These are phyloP conservation scores for Paedocypris sp. DNA, from an alignment of 2,113 vertebrate genomes.

Conservation along the genomic window DNA sequence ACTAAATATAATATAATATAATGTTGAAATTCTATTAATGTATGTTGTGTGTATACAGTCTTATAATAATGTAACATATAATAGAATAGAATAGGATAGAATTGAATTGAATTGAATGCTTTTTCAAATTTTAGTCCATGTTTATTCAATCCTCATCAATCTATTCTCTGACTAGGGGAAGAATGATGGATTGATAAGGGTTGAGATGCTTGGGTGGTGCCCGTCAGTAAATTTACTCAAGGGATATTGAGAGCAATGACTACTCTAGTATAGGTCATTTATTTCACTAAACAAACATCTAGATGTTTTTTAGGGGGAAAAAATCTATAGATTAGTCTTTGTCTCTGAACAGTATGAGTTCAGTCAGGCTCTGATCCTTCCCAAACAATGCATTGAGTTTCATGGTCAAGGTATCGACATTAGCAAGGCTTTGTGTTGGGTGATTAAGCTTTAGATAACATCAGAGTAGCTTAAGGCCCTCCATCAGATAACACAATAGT, in stretches of 20 bases:
- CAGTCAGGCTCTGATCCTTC: background rate
- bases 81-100: too few species aligned
- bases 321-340: background rate
- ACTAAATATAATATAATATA: too few species aligned
- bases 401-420: slow-evolving; percentile 1
- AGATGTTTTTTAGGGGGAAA: background rate
- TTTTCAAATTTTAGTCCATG: too few species aligned
- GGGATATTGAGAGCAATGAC: background rate
- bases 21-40: too few species aligned
- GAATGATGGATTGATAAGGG: background rate
- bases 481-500: background rate
- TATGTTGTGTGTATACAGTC: too few species aligned
- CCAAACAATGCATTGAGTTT: background rate
- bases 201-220: background rate
- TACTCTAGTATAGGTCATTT: background rate
- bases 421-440: background rate
- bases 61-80: too few species aligned
- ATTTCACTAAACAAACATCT: background rate
- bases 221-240: background rate
- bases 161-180: background rate
- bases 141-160: background rate
- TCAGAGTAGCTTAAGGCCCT: background rate
- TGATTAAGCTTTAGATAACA: slow-evolving; percentile 17
- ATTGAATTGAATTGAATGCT: too few species aligned
- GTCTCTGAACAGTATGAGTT: background rate